Evolutionary conservation across 2,113 vertebrate species (phyloP).

Genomic region (Alectura lathami): DNA sequence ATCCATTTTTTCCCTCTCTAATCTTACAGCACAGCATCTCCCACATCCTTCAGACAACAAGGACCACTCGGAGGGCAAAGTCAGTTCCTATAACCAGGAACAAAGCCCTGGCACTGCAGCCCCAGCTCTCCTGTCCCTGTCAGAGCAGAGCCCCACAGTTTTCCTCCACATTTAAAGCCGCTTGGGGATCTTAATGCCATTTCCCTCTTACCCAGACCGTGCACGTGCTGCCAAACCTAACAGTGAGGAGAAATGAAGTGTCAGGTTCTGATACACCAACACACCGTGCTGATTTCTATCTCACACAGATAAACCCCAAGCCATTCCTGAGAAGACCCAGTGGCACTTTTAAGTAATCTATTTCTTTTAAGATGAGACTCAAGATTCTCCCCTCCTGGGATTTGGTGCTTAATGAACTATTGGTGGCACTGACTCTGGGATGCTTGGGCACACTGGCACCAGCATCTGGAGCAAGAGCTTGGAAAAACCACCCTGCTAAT

Average conservation of each 20-base stretch:
- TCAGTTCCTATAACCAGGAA: not conserved
- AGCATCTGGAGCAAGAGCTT: not conserved
- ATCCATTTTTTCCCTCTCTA: not conserved
- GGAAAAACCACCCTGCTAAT: not conserved
- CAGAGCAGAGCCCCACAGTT: not conserved
- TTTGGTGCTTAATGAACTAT: not conserved
- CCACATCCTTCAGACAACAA: not conserved
- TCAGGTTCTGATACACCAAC: not conserved
- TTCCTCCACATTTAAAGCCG: not conserved
- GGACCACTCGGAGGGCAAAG: not conserved
- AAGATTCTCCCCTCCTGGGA: not conserved
- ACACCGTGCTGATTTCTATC: not conserved
- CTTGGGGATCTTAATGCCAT: not conserved
- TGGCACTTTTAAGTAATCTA: not conserved
- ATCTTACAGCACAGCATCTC: not conserved
- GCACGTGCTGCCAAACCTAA: not conserved
- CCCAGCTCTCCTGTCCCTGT: not conserved
- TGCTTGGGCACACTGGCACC: not conserved
- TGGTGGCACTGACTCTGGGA: not conserved
- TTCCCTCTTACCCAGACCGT: not conserved
- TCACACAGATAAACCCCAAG: not conserved
- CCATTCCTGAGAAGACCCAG: not conserved
- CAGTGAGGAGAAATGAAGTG: not conserved
- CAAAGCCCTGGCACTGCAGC: not conserved
- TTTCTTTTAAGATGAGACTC: not conserved